Evolutionary conservation across 2,888 invertebrate species (phyloP).

Genomic region (Alloplasta piceator): DNA sequence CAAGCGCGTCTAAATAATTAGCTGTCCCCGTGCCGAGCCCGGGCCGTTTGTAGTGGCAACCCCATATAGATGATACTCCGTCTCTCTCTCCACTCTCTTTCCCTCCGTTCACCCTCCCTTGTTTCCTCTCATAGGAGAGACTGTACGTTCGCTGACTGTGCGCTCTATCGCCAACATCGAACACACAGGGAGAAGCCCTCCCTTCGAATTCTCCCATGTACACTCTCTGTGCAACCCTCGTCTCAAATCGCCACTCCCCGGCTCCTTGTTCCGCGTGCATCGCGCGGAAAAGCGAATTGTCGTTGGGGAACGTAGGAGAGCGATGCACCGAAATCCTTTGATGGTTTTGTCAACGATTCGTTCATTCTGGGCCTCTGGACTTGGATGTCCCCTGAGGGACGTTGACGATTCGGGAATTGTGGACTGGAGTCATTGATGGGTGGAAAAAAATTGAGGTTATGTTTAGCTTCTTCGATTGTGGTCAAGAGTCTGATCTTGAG

Average conservation of each 20-base stretch:
- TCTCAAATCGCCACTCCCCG: slow-evolving; percentile 40
- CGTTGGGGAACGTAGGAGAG: too few relatives aligned
- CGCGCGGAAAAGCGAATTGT: slow-evolving; percentile 21
- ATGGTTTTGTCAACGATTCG: too few relatives aligned
- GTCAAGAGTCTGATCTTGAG: too few relatives aligned
- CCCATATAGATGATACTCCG: slow-evolving; percentile 76
- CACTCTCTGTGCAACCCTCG: slow-evolving; percentile 7
- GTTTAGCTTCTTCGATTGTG: too few relatives aligned
- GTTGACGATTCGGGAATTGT: too few relatives aligned
- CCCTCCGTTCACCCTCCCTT: background rate
- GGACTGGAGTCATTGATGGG: too few relatives aligned
- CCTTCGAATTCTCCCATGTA: slow-evolving; percentile 48
- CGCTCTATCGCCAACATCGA: slow-evolving; percentile 61
- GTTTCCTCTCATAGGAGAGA: slow-evolving; percentile 23
- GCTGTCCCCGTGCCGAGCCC: slow-evolving; percentile 82
- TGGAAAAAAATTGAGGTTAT: too few relatives aligned
- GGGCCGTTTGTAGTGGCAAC: slow-evolving; percentile 80
- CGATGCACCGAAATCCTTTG: too few relatives aligned
- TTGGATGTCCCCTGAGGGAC: too few relatives aligned
- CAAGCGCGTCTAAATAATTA: slow-evolving; percentile 83
- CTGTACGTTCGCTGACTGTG: slow-evolving; percentile 74
- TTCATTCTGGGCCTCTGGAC: too few relatives aligned
- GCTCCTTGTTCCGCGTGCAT: slow-evolving; percentile 34
- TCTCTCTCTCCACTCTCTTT: slow-evolving; percentile 5
- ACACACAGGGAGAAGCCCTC: slow-evolving; percentile 30